Evolutionary conservation across 2,797 vertebrate genomes (phyloP).

Genomic region (Sebastolobus altivelis): DNA sequence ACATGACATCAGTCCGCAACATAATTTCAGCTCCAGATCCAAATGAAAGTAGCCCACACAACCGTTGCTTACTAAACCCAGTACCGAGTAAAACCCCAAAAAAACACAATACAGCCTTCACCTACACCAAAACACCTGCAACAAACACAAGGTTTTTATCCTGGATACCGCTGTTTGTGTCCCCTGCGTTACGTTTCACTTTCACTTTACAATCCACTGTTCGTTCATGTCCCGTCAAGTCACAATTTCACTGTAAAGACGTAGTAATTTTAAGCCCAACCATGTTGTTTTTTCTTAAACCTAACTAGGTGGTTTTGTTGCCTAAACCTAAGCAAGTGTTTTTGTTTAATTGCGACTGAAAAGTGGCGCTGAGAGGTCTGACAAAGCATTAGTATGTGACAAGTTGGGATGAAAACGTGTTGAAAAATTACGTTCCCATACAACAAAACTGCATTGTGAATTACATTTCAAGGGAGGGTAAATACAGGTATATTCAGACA

Average conservation of each 20-base stretch:
- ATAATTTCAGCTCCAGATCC: background rate
- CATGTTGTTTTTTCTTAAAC: background rate
- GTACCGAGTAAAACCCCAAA: background rate
- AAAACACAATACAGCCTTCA: background rate
- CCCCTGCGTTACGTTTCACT: accelerated
- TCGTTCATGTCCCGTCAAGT: too few species aligned
- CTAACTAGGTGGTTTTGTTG: background rate
- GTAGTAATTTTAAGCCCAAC: background rate
- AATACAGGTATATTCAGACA: background rate
- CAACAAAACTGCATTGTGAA: background rate
- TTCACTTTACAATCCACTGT: too few species aligned
- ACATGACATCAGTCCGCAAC: background rate
- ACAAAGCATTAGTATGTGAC: too few species aligned
- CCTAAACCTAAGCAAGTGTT: background rate
- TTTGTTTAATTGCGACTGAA: background rate
- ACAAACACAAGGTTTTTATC: background rate
- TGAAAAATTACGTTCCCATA: background rate
- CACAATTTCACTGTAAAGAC: background rate
- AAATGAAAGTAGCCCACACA: background rate
- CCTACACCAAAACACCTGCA: background rate
- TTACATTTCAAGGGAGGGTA: background rate
- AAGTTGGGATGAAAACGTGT: too few species aligned
- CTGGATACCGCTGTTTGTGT: accelerated
- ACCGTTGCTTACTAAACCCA: background rate
- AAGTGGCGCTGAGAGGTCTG: accelerated